These are phyloP conservation scores for Anguilla megastoma DNA, from an alignment of 2,797 vertebrate species.

Conservation along the genomic window DNA sequence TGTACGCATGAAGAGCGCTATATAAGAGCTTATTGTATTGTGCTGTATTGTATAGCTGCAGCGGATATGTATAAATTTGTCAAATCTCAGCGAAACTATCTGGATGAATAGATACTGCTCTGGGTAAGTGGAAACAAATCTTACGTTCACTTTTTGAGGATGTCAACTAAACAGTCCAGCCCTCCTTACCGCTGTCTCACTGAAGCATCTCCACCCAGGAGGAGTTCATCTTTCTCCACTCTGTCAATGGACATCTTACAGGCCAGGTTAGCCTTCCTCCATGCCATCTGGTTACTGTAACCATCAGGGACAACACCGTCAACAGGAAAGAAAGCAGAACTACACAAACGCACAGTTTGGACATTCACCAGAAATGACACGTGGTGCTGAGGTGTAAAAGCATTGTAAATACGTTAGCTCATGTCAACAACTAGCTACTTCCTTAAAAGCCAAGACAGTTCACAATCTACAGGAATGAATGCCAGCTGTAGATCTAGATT, in stretches of 20 bases:
- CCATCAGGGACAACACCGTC: not conserved
- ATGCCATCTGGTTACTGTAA: conserved; percentile 88
- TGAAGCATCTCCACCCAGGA: conserved; percentile 69
- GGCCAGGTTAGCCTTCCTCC: conserved; percentile 92
- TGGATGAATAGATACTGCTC: not conserved
- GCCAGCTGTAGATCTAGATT: too few species aligned
- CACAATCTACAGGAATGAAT: too few species aligned
- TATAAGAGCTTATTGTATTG: too few species aligned
- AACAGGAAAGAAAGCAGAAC: not conserved
- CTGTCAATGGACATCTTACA: conserved; percentile 90
- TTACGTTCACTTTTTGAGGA: not conserved
- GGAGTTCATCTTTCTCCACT: conserved; percentile 87
- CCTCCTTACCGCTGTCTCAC: conserved; percentile 78
- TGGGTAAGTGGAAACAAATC: not conserved
- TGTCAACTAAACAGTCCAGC: not conserved
- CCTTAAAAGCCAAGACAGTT: too few species aligned
- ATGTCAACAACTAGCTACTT: too few species aligned
- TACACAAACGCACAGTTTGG: not conserved
- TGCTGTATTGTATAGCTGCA: too few species aligned
- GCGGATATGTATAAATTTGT: too few species aligned
- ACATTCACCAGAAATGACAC: not conserved
- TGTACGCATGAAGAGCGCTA: too few species aligned
- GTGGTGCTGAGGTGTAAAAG: too few species aligned
- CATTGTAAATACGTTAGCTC: too few species aligned
- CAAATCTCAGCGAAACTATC: too few species aligned